Base-by-base conservation (phyloP, 2,113 vertebrate species). In the Natator depressus region DNA sequence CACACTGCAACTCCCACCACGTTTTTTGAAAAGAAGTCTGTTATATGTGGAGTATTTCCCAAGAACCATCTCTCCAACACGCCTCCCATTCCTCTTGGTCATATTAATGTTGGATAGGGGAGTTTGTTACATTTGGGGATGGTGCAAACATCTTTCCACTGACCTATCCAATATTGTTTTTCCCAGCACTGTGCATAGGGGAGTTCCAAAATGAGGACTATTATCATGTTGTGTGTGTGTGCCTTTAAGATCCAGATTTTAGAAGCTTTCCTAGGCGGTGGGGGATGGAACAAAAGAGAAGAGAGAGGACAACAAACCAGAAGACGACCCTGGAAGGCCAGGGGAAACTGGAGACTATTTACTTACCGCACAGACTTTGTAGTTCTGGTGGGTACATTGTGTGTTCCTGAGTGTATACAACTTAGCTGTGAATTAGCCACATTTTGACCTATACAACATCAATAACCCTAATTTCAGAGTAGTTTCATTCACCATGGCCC, bases 371-470 rank as follows among this genome's bases (percentile, higher is more conserved):
- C 53, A 54, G 1, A 1, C 49, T 88, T 93, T 88, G 75, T 84
- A 72, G 35, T 20, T 92, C 27, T 51, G 57, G 89, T 79, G 79
- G 42, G 9, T 54, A 16, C 57, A 38, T 24, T 38, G 14, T 47
- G 80, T 59, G 86, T 20, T 81, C 72, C 38, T 92, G 83, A 72
- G 24, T 47, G 29, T 89, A 83, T 11, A 89, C 2, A 95, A 82
- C 75, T 89, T 91, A 94, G 47, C 47, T 88, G 38, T 83, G 82
- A 93, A 83, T 94, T 96, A 93, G 20, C 35, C 91, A 92, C 94
- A 91, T 81, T 97, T 97, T 98, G 91, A 96, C 95, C 93, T 92
- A 89, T 87, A 72, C 75, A 89, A 51, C 95, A 97, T 92, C 94
- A 88, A 91, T 96, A 94, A 91, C 83, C 95, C n/a, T 92, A 93